phyloP scores from a whole-genome alignment of 2,888 invertebrate genomes.

The Patella caerulea region DNA sequence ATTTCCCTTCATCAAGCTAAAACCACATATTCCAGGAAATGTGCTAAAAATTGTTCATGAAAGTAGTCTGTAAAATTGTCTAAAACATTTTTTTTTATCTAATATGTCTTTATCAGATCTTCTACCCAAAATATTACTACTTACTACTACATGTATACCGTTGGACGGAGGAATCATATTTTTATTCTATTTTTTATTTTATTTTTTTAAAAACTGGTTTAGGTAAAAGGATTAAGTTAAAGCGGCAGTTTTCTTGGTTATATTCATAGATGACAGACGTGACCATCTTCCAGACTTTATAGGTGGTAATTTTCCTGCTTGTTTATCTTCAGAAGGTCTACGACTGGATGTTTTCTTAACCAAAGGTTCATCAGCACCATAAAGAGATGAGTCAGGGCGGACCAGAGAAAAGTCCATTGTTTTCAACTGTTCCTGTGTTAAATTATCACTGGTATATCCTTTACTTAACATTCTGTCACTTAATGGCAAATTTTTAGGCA shows the following conservation, averaged over 20 bases:
- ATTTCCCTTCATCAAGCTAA: no score
- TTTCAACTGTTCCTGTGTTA: slow-evolving; percentile 52
- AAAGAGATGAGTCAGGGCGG: slow-evolving; percentile 47
- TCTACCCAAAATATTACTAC: no score
- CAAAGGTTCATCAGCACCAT: slow-evolving; percentile 9
- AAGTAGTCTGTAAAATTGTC: no score
- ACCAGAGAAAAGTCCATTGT: slow-evolving; percentile 59
- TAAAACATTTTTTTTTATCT: no score
- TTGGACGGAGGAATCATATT: no score
- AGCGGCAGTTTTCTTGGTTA: slow-evolving; percentile 12
- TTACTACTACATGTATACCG: no score
- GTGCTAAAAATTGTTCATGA: no score
- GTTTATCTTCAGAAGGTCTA: slow-evolving; percentile 17
- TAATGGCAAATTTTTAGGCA: slow-evolving; percentile 60
- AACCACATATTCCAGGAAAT: no score
- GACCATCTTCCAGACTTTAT: slow-evolving; percentile 29
- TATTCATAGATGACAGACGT: slow-evolving; percentile 9
- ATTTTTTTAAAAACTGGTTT: no score
- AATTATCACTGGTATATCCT: slow-evolving; percentile 56
- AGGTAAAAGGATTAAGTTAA: neutral
- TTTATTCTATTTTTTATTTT: no score
- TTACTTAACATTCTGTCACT: slow-evolving; percentile 61
- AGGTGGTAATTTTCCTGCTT: slow-evolving; percentile 26
- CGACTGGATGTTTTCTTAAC: slow-evolving; percentile 1
- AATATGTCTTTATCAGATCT: no score